A percentile compares a stretch with the other conserved stretches of the same genome.
Evolutionary conservation across 2,797 vertebrate species (phyloP).

Genomic region (Pseudochirops cupreus): DNA sequence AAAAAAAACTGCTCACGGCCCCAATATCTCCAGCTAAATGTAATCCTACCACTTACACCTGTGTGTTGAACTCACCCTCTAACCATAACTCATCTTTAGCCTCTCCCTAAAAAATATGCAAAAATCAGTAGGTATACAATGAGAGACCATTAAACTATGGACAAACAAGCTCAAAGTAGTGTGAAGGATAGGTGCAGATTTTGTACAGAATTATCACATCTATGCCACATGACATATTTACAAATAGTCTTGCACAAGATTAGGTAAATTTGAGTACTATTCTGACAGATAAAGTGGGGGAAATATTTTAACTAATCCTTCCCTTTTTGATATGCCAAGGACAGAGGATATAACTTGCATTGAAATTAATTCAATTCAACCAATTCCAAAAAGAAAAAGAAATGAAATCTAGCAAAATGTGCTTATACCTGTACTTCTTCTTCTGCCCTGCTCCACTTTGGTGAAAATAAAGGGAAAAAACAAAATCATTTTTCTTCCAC

Average conservation of each 20-base stretch:
- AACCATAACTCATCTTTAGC: not conserved
- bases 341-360: not conserved
- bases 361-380: not conserved
- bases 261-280: not conserved
- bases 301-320: not conserved
- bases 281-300: not conserved
- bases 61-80: not conserved
- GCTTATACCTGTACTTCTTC: not conserved
- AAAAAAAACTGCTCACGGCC: not conserved
- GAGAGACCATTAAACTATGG: not conserved
- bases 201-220: not conserved
- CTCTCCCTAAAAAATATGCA: not conserved
- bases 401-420: not conserved
- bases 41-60: not conserved
- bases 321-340: not conserved
- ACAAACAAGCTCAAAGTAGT: not conserved
- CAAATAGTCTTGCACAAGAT: not conserved
- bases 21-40: not conserved
- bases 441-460: not conserved
- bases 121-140: not conserved
- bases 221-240: not conserved
- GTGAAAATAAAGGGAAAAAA: not conserved
- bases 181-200: not conserved
- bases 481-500: not conserved
- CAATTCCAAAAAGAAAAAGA: not conserved